Base-by-base conservation (phyloP, 2,797 vertebrate genomes). In the Pseudomugil tenellus region DNA sequence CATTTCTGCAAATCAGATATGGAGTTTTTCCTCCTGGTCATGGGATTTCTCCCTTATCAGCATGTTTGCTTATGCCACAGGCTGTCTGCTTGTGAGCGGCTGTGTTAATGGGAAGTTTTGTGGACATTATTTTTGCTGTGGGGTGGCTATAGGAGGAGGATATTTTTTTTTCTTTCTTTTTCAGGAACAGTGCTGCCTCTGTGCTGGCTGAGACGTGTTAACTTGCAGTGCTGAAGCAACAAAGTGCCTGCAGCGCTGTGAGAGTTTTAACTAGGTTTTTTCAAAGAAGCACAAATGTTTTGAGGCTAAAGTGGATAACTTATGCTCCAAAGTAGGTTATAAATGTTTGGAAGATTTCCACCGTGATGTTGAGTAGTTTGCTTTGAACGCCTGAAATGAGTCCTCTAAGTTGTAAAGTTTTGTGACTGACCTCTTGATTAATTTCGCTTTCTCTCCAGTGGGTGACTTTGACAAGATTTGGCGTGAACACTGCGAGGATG, bases 401-500 rank as follows among this genome's bases (percentile, higher is more conserved):
- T 43, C 4, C 21, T 51, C 21, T 52, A 6, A 14, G 2, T n/a
- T 43, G 12, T 49, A 8, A 25, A 49, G 2, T 58, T 2, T 32
- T n/a, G 52, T 25, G 6, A 25, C 19, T 51, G 4, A 28, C 1
- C 13, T 62, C 16, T 29, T 65, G 7, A 32, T 39, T 51, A 9
- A 11, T 1, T 58, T 56, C 32, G n/a, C n/a, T 49, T 0, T 39
- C 56, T 29, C 7, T 19, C 83, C 83, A 99, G 98, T 98, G 95
- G 97, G 97, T 13, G 97, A 99, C 91, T 99, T 99, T 87, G 96
- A 99, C 80, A 98, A 97, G 92, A 98, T 99, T 87, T 99, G 98
- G 98, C 94, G 96, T 21, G 98, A 99, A 84, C 98, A 99, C 91
- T 99, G 98, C 71, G 95, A 98, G 87, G 97, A 99, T 81, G 97